These are phyloP conservation scores for Trichoplusia ni DNA, from an alignment of 1,140 invertebrate species.

Conservation along the genomic window DNA sequence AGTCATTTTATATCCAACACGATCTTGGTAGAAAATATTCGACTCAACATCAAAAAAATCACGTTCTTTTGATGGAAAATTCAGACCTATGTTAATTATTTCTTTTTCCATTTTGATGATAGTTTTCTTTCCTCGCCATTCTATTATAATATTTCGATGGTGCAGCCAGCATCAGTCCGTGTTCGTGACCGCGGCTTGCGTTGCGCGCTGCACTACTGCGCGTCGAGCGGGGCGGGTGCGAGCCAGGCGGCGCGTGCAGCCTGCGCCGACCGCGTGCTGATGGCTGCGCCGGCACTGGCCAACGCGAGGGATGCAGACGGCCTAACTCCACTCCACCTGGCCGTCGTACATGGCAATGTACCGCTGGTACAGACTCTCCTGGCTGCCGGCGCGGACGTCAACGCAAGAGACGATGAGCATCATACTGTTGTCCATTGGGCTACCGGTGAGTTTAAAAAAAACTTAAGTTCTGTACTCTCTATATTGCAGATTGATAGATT, in stretches of 20 bases:
- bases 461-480: too few species aligned
- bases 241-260: slow-evolving; percentile 83
- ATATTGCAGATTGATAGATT: too few species aligned
- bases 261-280: slow-evolving; percentile 87
- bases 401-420: slow-evolving; percentile 94
- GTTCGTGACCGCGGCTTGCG: slow-evolving; percentile 92
- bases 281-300: slow-evolving; percentile 89
- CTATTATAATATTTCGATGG: neutral
- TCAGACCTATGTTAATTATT: neutral
- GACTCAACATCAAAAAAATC: too few species aligned
- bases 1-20: too few species aligned
- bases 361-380: slow-evolving; percentile 91
- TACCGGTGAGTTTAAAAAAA: slow-evolving; percentile 87
- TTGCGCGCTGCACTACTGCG: slow-evolving; percentile 96
- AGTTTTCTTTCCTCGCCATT: neutral
- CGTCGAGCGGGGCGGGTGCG: slow-evolving; percentile 84
- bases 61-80: too few species aligned
- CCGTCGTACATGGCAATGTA: slow-evolving; percentile 94
- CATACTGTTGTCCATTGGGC: slow-evolving; percentile 99
- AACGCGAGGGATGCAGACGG: slow-evolving; percentile 94
- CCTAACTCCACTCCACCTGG: slow-evolving; percentile 95
- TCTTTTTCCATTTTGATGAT: too few species aligned
- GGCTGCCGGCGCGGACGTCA: slow-evolving; percentile 92
- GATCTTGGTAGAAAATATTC: too few species aligned
- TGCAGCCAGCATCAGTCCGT: slow-evolving; percentile 83